These are phyloP conservation scores for Alsophila aescularia DNA, from an alignment of 2,888 invertebrate genomes.

Conservation along the genomic window DNA sequence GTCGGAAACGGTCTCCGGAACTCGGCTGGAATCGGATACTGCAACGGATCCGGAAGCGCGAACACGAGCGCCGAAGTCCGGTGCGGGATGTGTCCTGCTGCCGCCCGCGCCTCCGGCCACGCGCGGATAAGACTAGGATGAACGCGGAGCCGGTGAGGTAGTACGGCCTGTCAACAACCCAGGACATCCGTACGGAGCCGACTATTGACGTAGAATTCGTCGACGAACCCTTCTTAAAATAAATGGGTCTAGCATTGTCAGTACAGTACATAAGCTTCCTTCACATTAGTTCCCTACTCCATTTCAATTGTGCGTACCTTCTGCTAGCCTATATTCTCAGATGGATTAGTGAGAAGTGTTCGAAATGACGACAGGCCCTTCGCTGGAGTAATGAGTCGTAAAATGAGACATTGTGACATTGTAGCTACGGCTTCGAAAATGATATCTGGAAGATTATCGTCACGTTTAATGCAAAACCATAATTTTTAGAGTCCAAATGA, in stretches of 20 bases:
- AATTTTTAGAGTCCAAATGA: slow-evolving; percentile 18
- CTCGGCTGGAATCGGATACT: slow-evolving; percentile 7
- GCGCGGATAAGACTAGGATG: not conserved
- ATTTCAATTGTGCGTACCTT: too few species aligned
- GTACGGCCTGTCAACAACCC: not conserved
- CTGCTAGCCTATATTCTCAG: not conserved
- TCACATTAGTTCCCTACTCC: too few species aligned
- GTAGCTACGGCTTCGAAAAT: slow-evolving; percentile 1
- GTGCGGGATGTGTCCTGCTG: not conserved
- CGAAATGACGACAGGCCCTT: slow-evolving; percentile 1
- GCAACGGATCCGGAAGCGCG: not conserved
- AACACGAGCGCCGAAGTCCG: not conserved
- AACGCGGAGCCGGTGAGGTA: not conserved
- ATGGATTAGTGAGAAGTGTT: slow-evolving; percentile 2
- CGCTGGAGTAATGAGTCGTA: slow-evolving; percentile 15
- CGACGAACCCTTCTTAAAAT: not conserved
- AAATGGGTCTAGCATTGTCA: not conserved
- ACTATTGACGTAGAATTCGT: not conserved
- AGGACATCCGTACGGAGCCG: not conserved
- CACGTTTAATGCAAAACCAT: slow-evolving; percentile 29
- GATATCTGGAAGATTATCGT: slow-evolving; percentile 24
- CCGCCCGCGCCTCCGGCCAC: not conserved
- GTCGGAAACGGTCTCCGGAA: slow-evolving; percentile 21
- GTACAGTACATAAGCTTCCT: too few species aligned
- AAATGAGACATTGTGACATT: slow-evolving; percentile 27